Evolutionary conservation across 2,113 vertebrate genomes (phyloP).

Genomic region (Semnornis frantzii): DNA sequence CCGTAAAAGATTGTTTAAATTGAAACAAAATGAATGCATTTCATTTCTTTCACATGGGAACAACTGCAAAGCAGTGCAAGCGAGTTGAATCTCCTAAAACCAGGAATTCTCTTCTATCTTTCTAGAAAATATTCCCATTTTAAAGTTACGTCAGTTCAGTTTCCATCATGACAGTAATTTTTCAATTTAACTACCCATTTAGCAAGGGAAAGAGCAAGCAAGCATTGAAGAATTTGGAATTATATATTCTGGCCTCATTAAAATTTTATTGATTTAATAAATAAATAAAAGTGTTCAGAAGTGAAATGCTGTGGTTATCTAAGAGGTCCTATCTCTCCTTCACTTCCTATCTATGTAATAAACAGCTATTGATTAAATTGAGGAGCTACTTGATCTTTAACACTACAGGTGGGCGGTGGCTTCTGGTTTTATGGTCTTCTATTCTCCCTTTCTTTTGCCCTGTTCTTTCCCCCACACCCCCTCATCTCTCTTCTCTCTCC

Average conservation of each 20-base stretch:
- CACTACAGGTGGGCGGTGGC: background rate
- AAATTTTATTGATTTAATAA: slow-evolving; percentile 22
- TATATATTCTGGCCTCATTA: background rate
- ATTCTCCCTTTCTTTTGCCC: background rate
- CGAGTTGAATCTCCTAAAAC: background rate
- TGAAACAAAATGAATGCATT: background rate
- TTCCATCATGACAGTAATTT: background rate
- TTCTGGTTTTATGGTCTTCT: background rate
- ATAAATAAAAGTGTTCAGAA: slow-evolving; percentile 33
- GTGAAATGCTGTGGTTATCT: background rate
- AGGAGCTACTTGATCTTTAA: background rate
- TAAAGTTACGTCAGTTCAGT: background rate
- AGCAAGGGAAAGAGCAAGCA: background rate
- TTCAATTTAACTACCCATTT: background rate
- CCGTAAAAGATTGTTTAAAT: background rate
- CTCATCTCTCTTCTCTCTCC: background rate
- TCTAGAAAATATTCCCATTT: background rate
- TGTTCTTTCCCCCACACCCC: rapidly evolving
- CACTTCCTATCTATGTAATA: background rate
- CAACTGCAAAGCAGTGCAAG: background rate
- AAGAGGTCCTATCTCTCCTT: background rate
- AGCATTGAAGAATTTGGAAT: background rate
- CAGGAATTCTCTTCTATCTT: background rate
- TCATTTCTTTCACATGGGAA: background rate
- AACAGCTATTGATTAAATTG: background rate